Base-by-base conservation (phyloP, 1,140 invertebrate genomes). In the Scaptomyza graminum region DNA sequence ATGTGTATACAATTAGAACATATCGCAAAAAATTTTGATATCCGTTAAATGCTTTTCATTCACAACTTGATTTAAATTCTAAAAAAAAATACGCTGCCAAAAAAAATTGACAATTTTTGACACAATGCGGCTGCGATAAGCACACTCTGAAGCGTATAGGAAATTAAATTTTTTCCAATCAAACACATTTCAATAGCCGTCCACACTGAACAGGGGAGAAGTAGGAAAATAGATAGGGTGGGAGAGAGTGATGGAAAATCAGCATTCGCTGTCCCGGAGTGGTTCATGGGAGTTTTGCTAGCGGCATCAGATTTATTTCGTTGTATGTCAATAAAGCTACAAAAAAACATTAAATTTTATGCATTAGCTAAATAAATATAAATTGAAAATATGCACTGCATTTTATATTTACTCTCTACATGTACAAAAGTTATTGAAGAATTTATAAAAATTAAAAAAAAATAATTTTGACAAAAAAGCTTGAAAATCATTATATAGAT, bases 131-230 rank as follows among this genome's bases (percentile, higher is more conserved):
- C 25, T 46, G 51, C 79, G 82, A 87, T 87, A 87, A 87, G 83
- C 78, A 76, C 72, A 67, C 68, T 76, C 67, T 75, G 81, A 80
- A 82, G 74, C 87, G 87, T 90, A 90, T 90, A 90, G 87, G 87
- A 90, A 90, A 90, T 90, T 90, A 90, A 74, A 90, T 90, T 90
- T 90, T 90, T 90, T 90, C 87, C 87, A 90, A 90, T 90, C 87
- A 90, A 90, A 79, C 90, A 83, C 82, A 87, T 90, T 90, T 90
- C 81, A 90, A 90, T 83, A 64, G 79, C 73, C 74, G 76, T 83
- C 79, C 78, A 79, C 71, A 34, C 74, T 37, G 69, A 54, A 31
- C 62, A 63, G 37, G 15, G 51, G 55, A 13, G 22, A 9, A 11
- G 37, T 31, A 41, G 52, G 18, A 28, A 34, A 13, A 46, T 41